Conservation (phyloP, 2,888 invertebrate genomes). For the Sphaeridia pumilis region DNA sequence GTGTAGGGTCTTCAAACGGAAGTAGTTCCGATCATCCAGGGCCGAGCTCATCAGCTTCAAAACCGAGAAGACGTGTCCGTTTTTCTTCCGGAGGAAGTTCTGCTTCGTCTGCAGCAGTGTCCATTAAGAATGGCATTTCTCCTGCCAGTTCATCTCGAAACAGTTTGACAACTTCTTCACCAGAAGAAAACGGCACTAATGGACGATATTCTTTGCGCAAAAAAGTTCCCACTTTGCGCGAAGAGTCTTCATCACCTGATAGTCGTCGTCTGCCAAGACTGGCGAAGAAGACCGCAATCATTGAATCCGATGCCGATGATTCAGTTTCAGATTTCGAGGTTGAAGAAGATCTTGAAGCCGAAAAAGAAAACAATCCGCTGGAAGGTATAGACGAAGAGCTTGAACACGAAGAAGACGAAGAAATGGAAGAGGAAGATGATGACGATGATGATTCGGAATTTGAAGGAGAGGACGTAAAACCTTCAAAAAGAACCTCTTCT, state of each 20-base stretch:
- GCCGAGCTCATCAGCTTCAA: background rate
- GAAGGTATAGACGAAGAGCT: conserved; percentile 17
- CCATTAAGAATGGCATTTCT: too few species aligned
- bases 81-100: conserved; percentile 29
- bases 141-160: too few species aligned
- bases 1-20: too few species aligned
- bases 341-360: conserved; percentile 11
- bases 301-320: background rate
- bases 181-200: background rate
- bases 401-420: conserved; percentile 35
- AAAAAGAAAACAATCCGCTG: background rate
- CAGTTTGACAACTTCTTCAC: background rate
- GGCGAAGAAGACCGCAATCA: background rate
- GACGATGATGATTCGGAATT: conserved; percentile 32
- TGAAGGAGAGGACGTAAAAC: conserved; percentile 14
- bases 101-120: background rate
- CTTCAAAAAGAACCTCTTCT: too few species aligned
- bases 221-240: background rate
- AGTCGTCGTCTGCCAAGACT: conserved; percentile 7
- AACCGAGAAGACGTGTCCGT: conserved; percentile 2
- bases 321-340: background rate
- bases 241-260: conserved; percentile 5
- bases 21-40: background rate
- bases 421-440: conserved; percentile 29
- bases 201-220: conserved; percentile 5